phyloP scores from a whole-genome alignment of 2,113 vertebrate genomes.

The Pogona vitticeps region DNA sequence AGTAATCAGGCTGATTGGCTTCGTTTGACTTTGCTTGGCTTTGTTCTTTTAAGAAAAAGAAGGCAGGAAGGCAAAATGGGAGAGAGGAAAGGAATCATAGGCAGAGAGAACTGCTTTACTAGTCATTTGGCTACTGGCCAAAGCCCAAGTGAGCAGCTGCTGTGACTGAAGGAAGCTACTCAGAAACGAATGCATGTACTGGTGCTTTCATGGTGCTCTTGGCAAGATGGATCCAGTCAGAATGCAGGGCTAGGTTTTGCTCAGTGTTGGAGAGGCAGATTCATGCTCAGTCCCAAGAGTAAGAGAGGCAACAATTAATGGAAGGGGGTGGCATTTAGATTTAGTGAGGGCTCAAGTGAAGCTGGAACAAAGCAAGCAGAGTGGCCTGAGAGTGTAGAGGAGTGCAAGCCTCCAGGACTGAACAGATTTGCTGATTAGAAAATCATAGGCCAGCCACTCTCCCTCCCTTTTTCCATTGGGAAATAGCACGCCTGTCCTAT shows the following conservation, averaged over 20 bases:
- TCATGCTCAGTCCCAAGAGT: background rate
- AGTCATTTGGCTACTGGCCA: conserved; percentile 58
- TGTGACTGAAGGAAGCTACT: conserved; percentile 31
- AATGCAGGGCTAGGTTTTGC: conserved; percentile 2
- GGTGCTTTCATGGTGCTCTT: background rate
- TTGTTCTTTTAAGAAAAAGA: conserved; percentile 12
- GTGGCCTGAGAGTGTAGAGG: conserved; percentile 45
- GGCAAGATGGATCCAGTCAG: background rate
- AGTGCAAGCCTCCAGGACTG: conserved; percentile 47
- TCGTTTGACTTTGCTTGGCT: background rate
- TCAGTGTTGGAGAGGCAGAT: fast-evolving
- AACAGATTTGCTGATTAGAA: conserved; percentile 8
- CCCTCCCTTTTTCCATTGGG: background rate
- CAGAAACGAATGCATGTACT: background rate
- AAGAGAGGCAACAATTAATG: background rate
- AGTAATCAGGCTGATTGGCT: background rate
- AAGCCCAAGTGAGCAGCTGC: conserved; percentile 56
- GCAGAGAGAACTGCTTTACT: conserved; percentile 13
- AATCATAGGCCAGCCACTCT: fast-evolving
- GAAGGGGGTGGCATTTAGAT: background rate
- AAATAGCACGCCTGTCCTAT: fast-evolving
- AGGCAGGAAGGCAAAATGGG: too few species aligned
- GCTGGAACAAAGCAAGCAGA: conserved; percentile 34
- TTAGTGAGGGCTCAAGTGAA: background rate
- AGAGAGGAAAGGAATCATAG: conserved; percentile 3